Percentiles rank a stretch among this genome's conserved stretches.
Evolutionary conservation across 1,140 invertebrate species (phyloP).

Genomic region (Bicyclus anynana): DNA sequence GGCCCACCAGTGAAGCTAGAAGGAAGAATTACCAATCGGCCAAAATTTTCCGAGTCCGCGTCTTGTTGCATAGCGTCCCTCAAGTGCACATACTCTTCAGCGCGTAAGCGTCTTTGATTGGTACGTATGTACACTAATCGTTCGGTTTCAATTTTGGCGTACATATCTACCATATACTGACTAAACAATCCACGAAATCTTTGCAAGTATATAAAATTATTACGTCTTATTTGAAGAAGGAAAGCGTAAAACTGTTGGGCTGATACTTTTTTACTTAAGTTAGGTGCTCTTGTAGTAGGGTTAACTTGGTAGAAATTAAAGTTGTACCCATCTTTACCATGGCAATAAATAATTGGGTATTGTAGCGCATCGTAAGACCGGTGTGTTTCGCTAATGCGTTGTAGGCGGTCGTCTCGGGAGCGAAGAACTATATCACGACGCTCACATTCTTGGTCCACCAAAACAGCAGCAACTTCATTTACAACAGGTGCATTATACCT

Average conservation of each 20-base stretch:
- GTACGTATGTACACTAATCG: neutral
- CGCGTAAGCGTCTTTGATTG: conserved; percentile 1
- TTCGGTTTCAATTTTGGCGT: conserved; percentile 18
- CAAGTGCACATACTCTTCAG: conserved; percentile 5
- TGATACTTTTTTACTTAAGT: conserved; percentile 27
- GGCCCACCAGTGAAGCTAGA: conserved; percentile 6
- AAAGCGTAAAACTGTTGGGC: conserved; percentile 24
- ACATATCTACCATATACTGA: conserved; percentile 11
- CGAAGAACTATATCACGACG: too few species aligned
- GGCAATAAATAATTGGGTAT: too few species aligned
- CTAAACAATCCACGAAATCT: conserved; percentile 15
- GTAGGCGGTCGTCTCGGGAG: too few species aligned
- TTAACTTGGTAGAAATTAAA: conserved; percentile 9
- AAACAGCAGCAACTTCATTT: too few species aligned
- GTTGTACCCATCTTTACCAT: too few species aligned
- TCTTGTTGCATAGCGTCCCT: too few species aligned
- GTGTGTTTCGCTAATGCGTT: too few species aligned
- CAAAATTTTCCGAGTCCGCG: too few species aligned
- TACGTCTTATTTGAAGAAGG: conserved; percentile 17
- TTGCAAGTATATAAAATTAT: conserved; percentile 20
- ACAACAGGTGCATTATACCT: too few species aligned
- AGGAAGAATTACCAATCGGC: conserved; percentile 10
- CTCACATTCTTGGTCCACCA: too few species aligned
- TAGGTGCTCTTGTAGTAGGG: conserved; percentile 1
- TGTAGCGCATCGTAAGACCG: too few species aligned